These are phyloP conservation scores for Polypedilum vanderplanki DNA, from an alignment of 1,140 invertebrate species.

Conservation along the genomic window DNA sequence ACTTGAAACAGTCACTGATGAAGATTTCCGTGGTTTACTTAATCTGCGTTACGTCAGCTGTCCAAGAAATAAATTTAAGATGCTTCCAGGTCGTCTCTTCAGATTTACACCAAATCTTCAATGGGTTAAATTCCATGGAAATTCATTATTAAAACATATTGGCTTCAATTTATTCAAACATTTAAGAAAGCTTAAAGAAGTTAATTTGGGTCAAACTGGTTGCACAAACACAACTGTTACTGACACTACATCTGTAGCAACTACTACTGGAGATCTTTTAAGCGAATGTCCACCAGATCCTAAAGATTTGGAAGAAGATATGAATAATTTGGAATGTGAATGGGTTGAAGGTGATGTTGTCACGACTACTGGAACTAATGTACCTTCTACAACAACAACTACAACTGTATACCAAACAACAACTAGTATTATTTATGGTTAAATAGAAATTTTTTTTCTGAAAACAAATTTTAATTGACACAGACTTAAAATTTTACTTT, in stretches of 20 bases:
- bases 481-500: too few relatives aligned
- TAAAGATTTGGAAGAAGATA: not conserved
- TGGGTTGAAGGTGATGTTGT: not conserved
- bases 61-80: not conserved
- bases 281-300: not conserved
- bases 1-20: not conserved
- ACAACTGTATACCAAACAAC: too few relatives aligned
- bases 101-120: not conserved
- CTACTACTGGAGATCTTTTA: not conserved
- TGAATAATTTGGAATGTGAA: conserved; percentile 1
- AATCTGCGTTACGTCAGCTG: not conserved
- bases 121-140: not conserved
- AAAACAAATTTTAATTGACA: too few relatives aligned
- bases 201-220: not conserved
- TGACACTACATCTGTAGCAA: not conserved
- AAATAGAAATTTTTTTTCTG: too few relatives aligned
- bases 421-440: too few relatives aligned
- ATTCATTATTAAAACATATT: not conserved
- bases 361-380: too few relatives aligned
- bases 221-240: not conserved
- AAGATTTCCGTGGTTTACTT: not conserved
- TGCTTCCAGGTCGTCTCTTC: not conserved
- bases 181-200: not conserved
- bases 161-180: not conserved
- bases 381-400: too few relatives aligned